A percentile compares a stretch with the other conserved stretches of the same genome.
phyloP scores from a whole-genome alignment of 2,113 vertebrate species.

The Hemibagrus wyckioides region DNA sequence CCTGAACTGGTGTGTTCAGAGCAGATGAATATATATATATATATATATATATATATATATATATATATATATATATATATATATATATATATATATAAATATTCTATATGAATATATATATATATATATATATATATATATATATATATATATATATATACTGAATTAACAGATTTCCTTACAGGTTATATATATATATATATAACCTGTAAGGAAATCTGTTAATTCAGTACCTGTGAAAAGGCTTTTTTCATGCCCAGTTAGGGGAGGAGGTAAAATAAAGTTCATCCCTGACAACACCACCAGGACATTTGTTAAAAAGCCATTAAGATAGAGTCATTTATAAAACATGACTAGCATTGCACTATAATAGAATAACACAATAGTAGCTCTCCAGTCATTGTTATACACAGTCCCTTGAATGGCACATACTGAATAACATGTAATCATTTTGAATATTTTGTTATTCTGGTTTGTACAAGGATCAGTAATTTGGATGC shows the following conservation, averaged over 20 bases:
- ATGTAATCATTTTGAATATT: conserved; percentile 5
- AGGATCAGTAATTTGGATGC: conserved; percentile 18
- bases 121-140: too few species aligned
- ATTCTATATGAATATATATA: too few species aligned
- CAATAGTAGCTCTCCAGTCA: background rate
- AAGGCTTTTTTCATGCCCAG: conserved; percentile 39
- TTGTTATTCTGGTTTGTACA: conserved; percentile 19
- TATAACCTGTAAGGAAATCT: conserved; percentile 56
- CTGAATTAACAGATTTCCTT: conserved; percentile 60
- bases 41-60: too few species aligned
- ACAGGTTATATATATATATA: conserved; percentile 41
- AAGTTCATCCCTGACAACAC: conserved; percentile 40
- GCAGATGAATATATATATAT: conserved; percentile 47
- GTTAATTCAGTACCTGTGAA: conserved; percentile 60
- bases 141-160: too few species aligned
- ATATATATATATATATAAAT: too few species aligned
- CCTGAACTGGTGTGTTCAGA: conserved; percentile 28
- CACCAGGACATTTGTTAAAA: conserved; percentile 32
- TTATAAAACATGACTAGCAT: conserved; percentile 15
- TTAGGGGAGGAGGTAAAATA: conserved; percentile 28
- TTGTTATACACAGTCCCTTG: background rate
- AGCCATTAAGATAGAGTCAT: background rate
- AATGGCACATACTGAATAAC: background rate
- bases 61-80: too few species aligned
- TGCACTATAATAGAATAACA: conserved; percentile 8